These are phyloP conservation scores for Epistrophe grossulariae DNA, from an alignment of 2,888 invertebrate species.

Conservation along the genomic window DNA sequence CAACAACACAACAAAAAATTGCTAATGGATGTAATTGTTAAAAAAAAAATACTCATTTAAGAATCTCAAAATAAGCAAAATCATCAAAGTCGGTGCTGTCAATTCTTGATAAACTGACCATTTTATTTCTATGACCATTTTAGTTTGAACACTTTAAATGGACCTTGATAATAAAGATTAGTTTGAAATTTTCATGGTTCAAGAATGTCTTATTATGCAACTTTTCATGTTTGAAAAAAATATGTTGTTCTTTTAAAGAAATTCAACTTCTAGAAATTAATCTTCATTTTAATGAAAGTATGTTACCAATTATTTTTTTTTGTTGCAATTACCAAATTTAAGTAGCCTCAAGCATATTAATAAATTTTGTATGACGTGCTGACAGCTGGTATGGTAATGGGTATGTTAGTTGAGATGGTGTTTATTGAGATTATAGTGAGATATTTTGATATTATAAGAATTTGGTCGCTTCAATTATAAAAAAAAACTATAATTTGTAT, in stretches of 20 bases:
- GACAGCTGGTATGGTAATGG: no score
- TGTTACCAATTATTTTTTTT: background rate
- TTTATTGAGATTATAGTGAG: no score
- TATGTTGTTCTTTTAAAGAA: background rate
- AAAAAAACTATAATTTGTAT: no score
- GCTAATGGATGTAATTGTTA: conserved; percentile 8
- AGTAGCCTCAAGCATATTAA: no score
- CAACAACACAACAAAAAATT: background rate
- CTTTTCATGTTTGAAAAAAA: background rate
- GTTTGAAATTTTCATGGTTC: background rate
- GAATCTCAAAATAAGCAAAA: background rate
- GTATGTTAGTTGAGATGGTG: no score
- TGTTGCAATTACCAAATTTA: background rate
- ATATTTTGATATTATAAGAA: no score
- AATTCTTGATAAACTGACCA: background rate
- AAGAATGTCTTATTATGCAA: background rate
- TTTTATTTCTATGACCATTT: no score
- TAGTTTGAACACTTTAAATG: background rate
- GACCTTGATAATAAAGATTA: background rate
- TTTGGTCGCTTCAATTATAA: no score
- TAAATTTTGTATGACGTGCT: no score
- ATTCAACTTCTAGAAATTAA: background rate
- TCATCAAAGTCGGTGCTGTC: conserved; percentile 10
- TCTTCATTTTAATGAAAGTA: background rate
- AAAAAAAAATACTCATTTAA: background rate